Evolutionary conservation across 2,797 vertebrate genomes (phyloP).

Genomic region (Sebastolobus alascanus): DNA sequence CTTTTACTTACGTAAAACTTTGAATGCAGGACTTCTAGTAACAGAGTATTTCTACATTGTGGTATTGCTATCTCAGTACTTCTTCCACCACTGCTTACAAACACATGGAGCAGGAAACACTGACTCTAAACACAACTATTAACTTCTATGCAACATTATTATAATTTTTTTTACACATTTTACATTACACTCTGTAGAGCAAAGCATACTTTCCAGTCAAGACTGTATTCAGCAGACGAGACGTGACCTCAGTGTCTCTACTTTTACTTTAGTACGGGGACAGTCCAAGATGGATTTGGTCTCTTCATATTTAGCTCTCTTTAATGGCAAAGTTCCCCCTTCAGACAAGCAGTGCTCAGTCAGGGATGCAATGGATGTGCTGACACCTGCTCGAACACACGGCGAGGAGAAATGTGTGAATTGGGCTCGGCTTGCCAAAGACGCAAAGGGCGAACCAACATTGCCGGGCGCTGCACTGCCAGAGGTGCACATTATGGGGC

Average conservation of each 20-base stretch:
- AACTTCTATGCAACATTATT: background rate
- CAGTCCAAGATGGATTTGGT: constrained; percentile 37
- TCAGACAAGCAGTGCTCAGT: constrained; percentile 63
- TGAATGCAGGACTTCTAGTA: too few species aligned
- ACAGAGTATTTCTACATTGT: too few species aligned
- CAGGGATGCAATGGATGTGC: constrained; percentile 67
- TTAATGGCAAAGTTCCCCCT: constrained; percentile 52
- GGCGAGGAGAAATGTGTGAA: constrained; percentile 48
- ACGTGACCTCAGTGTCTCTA: constrained; percentile 29
- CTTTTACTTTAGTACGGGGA: constrained; percentile 17
- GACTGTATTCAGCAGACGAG: constrained; percentile 25
- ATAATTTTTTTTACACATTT: background rate
- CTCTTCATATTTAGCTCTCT: constrained; percentile 59
- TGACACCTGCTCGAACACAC: constrained; percentile 71
- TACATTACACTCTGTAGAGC: background rate
- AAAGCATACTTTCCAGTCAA: background rate
- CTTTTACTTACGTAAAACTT: too few species aligned
- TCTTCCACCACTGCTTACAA: background rate
- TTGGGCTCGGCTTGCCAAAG: constrained; percentile 63
- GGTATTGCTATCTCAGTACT: background rate
- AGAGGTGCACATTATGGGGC: constrained; percentile 58
- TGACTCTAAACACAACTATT: background rate
- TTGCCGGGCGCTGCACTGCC: constrained; percentile 53
- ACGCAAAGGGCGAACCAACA: constrained; percentile 67
- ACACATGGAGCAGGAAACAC: background rate